Evolutionary conservation across 1,140 invertebrate genomes (phyloP).

Genomic region (Scaptomyza hsui): DNA sequence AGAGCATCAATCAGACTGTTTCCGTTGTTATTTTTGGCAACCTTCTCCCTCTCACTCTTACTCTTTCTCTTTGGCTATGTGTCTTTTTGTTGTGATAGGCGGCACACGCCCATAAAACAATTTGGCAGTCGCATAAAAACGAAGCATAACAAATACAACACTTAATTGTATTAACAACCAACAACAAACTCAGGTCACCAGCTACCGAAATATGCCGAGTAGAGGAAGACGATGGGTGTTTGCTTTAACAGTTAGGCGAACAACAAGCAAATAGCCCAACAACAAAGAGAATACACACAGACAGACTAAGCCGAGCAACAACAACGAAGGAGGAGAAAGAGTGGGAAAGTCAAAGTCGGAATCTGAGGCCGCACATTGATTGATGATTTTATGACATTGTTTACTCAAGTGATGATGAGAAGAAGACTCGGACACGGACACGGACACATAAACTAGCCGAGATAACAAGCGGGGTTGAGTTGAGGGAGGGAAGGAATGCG

Average conservation of each 20-base stretch:
- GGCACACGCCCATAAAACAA: conserved; percentile 77
- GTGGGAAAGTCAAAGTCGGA: not conserved
- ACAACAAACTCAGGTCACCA: conserved; percentile 15
- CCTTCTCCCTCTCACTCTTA: not conserved
- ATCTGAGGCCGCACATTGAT: conserved; percentile 54
- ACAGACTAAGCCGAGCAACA: not conserved
- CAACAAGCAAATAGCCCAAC: conserved; percentile 39
- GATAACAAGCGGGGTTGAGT: conserved; percentile 9
- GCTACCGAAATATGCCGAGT: conserved; percentile 9
- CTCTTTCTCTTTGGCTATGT: not conserved
- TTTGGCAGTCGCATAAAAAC: conserved; percentile 71
- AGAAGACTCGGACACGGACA: conserved; percentile 15
- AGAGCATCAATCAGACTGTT: conserved; percentile 6
- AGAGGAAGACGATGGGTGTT: conserved; percentile 20
- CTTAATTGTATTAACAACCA: conserved; percentile 77
- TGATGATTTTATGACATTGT: conserved; percentile 83
- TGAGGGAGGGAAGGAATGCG: not conserved
- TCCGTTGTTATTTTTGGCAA: not conserved
- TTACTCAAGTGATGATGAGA: conserved; percentile 80
- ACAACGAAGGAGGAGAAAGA: not conserved
- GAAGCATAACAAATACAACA: conserved; percentile 75
- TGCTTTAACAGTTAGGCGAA: conserved; percentile 34
- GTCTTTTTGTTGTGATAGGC: conserved; percentile 68
- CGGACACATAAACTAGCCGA: conserved; percentile 16
- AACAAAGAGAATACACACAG: conserved; percentile 19